A percentile compares a stretch with the other conserved stretches of the same genome.
phyloP scores from a whole-genome alignment of 2,113 vertebrate species.

The Microcebus griseorufus region DNA sequence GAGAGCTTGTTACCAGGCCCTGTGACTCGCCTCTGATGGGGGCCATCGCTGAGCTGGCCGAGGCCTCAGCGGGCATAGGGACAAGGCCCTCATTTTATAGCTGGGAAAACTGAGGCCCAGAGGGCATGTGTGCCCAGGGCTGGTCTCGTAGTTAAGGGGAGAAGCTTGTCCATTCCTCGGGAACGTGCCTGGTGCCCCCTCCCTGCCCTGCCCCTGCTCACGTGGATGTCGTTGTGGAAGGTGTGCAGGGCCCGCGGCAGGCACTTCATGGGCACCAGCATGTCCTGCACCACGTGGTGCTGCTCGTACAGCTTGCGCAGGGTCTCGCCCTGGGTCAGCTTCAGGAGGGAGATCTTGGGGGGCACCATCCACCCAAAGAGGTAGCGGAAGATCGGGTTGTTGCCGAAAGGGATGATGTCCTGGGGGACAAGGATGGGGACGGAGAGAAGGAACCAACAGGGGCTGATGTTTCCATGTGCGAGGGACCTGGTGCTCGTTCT shows the following conservation, averaged over 20 bases:
- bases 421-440: constrained; percentile 72
- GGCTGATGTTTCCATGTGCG: rapidly evolving
- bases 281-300: constrained; percentile 98
- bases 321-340: constrained; percentile 98
- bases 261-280: constrained; percentile 96
- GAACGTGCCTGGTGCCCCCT: neutral
- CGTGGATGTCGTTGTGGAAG: constrained; percentile 93
- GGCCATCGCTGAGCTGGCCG: rapidly evolving
- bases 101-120: neutral
- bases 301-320: constrained; percentile 96
- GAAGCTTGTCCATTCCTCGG: rapidly evolving
- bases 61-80: neutral
- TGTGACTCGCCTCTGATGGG: rapidly evolving
- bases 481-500: rapidly evolving
- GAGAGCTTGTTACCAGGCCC: neutral
- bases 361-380: constrained; percentile 99
- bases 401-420: constrained; percentile 99
- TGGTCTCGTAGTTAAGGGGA: neutral
- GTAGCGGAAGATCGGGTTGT: constrained; percentile 94
- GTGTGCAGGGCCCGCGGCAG: constrained; percentile 89
- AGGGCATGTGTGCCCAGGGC: neutral
- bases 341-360: constrained; percentile 97
- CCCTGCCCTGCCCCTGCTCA: constrained; percentile 79
- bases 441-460: neutral
- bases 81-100: neutral